phyloP scores from a whole-genome alignment of 2,797 vertebrate genomes.

The Lithobates sylvaticus region DNA sequence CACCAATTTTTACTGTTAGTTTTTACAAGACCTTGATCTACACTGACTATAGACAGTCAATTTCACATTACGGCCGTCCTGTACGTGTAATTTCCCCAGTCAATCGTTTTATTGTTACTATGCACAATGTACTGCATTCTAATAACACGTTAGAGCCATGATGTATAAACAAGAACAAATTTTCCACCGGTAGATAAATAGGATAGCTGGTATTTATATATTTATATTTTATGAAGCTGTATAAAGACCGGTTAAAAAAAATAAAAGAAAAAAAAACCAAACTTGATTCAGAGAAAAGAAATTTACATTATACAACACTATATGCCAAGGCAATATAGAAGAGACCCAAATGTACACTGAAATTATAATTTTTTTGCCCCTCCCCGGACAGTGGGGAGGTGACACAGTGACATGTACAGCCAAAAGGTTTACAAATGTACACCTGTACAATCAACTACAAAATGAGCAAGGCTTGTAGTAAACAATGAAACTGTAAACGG shows the following conservation, averaged over 20 bases:
- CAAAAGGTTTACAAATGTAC: conserved; percentile 99
- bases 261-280: conserved; percentile 75
- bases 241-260: conserved; percentile 81
- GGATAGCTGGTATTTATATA: conserved; percentile 78
- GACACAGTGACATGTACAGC: conserved; percentile 99
- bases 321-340: conserved; percentile 86
- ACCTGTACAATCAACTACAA: conserved; percentile 99
- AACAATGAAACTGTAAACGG: conserved; percentile 95
- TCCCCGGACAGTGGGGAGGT: conserved; percentile 78
- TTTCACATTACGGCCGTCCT: neutral
- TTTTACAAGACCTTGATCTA: neutral
- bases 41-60: too few species aligned
- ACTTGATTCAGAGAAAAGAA: conserved; percentile 89
- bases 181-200: conserved; percentile 91
- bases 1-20: too few species aligned
- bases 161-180: conserved; percentile 92
- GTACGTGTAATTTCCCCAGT: neutral
- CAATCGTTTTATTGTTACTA: conserved; percentile 73
- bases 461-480: conserved; percentile 94
- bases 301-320: conserved; percentile 98
- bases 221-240: conserved; percentile 83
- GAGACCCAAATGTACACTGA: conserved; percentile 98
- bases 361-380: conserved; percentile 79
- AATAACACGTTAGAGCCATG: conserved; percentile 90
- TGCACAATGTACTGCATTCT: conserved; percentile 70